phyloP scores from a whole-genome alignment of 2,797 vertebrate genomes.

The Xenopus petersii region DNA sequence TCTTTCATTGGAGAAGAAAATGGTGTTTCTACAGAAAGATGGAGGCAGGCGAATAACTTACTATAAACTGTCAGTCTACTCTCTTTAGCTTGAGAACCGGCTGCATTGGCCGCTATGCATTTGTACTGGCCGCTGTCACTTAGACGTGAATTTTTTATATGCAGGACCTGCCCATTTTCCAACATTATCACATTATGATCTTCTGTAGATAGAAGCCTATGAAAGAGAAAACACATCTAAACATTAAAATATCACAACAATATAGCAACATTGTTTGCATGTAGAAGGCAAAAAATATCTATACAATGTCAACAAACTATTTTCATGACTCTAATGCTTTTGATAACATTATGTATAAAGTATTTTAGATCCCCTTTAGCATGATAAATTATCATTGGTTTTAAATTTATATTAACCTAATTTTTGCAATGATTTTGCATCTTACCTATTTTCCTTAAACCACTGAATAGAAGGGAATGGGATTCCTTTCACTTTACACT shows the following conservation, averaged over 20 bases:
- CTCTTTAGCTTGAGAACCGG: conserved; percentile 85
- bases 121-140: conserved; percentile 89
- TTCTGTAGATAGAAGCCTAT: conserved; percentile 80
- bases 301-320: no score
- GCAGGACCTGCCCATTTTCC: conserved; percentile 78
- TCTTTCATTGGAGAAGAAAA: no score
- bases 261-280: not conserved
- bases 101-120: conserved; percentile 80
- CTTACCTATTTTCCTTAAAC: conserved; percentile 96
- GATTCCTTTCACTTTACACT: conserved; percentile 82
- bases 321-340: no score
- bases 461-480: conserved; percentile 87
- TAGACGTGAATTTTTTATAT: conserved; percentile 78
- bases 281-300: no score
- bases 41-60: conserved; percentile 55
- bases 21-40: no score
- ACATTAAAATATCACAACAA: no score
- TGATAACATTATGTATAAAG: no score
- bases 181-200: conserved; percentile 83
- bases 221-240: conserved; percentile 6
- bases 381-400: no score
- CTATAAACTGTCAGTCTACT: conserved; percentile 80
- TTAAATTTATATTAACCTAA: no score
- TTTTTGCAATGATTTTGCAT: no score
- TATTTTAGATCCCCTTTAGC: no score